A percentile compares a stretch with the other conserved stretches of the same genome.
Conservation (phyloP, 1,140 invertebrate species). For the Stegodyphus mimosarum region DNA sequence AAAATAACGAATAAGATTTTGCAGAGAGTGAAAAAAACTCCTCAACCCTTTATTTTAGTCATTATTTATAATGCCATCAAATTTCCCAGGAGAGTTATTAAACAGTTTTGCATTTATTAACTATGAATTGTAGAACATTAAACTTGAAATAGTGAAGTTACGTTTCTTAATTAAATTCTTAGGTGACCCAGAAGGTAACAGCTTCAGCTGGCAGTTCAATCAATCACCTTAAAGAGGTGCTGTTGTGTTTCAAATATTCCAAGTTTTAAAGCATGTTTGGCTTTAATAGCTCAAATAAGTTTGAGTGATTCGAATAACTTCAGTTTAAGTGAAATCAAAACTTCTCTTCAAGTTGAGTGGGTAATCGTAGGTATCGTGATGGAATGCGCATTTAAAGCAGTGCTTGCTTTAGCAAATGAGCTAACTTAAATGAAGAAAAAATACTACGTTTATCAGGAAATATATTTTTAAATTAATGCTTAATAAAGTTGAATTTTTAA, state of each 20-base stretch:
- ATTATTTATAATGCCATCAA: too few species aligned
- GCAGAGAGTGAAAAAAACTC: too few species aligned
- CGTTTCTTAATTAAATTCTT: conserved; percentile 59
- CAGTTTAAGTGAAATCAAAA: neutral
- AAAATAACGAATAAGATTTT: too few species aligned
- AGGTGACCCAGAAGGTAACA: conserved; percentile 31
- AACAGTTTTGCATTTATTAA: conserved; percentile 12
- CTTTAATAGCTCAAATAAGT: conserved; percentile 32
- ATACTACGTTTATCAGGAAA: too few species aligned
- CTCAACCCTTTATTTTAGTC: too few species aligned
- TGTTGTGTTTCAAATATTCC: conserved; percentile 33
- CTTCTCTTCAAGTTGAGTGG: neutral
- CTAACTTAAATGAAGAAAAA: too few species aligned
- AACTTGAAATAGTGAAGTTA: conserved; percentile 33
- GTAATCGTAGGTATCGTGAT: neutral
- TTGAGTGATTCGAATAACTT: conserved; percentile 32
- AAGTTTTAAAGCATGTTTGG: conserved; percentile 5
- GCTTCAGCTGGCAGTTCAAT: conserved; percentile 49
- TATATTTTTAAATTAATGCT: too few species aligned
- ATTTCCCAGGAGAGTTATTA: neutral
- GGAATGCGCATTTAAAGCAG: too few species aligned
- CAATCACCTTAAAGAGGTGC: conserved; percentile 45
- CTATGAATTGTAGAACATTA: conserved; percentile 5
- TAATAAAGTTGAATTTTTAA: too few species aligned
- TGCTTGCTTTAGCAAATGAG: too few species aligned